phyloP scores from a whole-genome alignment of 1,140 invertebrate genomes.

The Trichogramma pretiosum region DNA sequence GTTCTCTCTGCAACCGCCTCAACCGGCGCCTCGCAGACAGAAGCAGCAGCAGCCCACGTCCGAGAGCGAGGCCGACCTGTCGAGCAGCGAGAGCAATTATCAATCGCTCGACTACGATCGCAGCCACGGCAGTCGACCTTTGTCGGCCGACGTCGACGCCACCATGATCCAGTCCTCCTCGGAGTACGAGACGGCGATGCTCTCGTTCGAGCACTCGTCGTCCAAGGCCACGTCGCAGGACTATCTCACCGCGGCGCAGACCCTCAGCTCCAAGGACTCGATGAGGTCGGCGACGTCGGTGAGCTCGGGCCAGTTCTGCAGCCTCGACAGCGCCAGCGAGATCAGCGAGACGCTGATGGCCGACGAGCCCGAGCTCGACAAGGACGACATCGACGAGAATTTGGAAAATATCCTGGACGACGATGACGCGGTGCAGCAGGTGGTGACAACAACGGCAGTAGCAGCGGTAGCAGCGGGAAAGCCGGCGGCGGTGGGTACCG shows the following conservation, averaged over 20 bases:
- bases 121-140: slow-evolving; percentile 64
- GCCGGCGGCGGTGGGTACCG: slow-evolving; percentile 14
- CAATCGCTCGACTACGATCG: slow-evolving; percentile 78
- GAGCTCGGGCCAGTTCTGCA: slow-evolving; percentile 77
- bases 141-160: slow-evolving; percentile 80
- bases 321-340: slow-evolving; percentile 76
- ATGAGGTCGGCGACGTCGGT: slow-evolving; percentile 83
- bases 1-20: slow-evolving; percentile 31
- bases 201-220: slow-evolving; percentile 65
- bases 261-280: slow-evolving; percentile 76
- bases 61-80: slow-evolving; percentile 53
- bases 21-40: slow-evolving; percentile 32
- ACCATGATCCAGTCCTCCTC: slow-evolving; percentile 49
- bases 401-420: slow-evolving; percentile 32
- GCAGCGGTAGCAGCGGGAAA: background rate
- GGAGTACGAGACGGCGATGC: slow-evolving; percentile 81
- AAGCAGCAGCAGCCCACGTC: slow-evolving; percentile 30
- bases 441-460: background rate
- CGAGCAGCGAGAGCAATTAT: slow-evolving; percentile 87
- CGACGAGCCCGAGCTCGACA: slow-evolving; percentile 57
- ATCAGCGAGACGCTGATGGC: slow-evolving; percentile 82
- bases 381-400: slow-evolving; percentile 32
- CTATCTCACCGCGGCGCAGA: slow-evolving; percentile 74
- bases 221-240: slow-evolving; percentile 67
- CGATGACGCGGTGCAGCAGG: too few species aligned